These are phyloP conservation scores for Tholera decimalis DNA, from an alignment of 2,888 invertebrate species.

Conservation along the genomic window DNA sequence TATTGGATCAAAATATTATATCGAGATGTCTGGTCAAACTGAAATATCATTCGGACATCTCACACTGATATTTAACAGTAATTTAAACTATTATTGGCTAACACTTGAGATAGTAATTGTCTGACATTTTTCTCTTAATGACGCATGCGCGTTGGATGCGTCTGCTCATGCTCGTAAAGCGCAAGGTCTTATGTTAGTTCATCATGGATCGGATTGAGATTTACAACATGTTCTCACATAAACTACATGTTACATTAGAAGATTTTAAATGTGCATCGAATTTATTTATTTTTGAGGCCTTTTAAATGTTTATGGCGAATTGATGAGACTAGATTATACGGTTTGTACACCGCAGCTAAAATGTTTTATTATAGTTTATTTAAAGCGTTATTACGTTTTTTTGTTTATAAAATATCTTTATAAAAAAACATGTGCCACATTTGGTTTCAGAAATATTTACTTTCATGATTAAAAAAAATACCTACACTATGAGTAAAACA, in stretches of 20 bases:
- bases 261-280: slow-evolving; percentile 26
- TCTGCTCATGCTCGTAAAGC: slow-evolving; percentile 55
- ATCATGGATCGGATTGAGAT: slow-evolving; percentile 50
- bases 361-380: too few species aligned
- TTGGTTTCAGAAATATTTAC: too few species aligned
- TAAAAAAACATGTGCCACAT: too few species aligned
- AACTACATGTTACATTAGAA: slow-evolving; percentile 27
- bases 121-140: slow-evolving; percentile 67
- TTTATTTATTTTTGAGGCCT: slow-evolving; percentile 4
- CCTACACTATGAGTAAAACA: too few species aligned
- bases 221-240: slow-evolving; percentile 48
- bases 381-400: too few species aligned
- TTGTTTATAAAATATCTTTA: too few species aligned
- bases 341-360: too few species aligned
- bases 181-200: slow-evolving; percentile 57
- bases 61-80: slow-evolving; percentile 55
- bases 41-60: slow-evolving; percentile 41
- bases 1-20: slow-evolving; percentile 49
- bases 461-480: too few species aligned
- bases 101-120: slow-evolving; percentile 58
- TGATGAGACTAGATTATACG: not conserved
- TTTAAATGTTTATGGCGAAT: not conserved
- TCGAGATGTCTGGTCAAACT: slow-evolving; percentile 42
- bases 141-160: slow-evolving; percentile 44
- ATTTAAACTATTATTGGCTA: slow-evolving; percentile 52